phyloP scores from a whole-genome alignment of 2,113 vertebrate genomes.

The Patagioenas fasciata region DNA sequence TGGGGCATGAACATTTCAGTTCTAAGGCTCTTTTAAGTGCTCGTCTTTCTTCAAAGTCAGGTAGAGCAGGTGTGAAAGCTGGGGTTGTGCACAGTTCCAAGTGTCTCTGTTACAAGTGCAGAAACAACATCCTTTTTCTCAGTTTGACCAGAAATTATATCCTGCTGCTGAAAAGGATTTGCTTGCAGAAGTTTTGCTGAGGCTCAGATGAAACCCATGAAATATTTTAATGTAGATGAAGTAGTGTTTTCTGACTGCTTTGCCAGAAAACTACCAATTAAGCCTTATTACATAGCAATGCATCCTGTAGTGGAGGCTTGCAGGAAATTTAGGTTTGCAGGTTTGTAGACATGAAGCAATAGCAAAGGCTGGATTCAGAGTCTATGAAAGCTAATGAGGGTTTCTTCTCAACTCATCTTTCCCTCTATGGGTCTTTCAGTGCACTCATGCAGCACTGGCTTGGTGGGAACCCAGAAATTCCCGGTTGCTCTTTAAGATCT shows the following conservation, averaged over 20 bases:
- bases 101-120: rapidly evolving
- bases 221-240: background rate
- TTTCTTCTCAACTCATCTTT: background rate
- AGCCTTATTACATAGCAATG: background rate
- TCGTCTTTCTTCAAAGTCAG: background rate
- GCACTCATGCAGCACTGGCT: background rate
- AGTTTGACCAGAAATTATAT: background rate
- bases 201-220: background rate
- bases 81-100: background rate
- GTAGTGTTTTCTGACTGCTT: background rate
- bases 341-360: background rate
- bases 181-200: background rate
- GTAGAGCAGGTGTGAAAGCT: background rate
- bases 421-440: background rate
- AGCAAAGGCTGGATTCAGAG: background rate
- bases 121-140: background rate
- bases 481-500: background rate
- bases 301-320: background rate
- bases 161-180: background rate
- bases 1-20: background rate
- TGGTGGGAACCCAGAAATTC: background rate
- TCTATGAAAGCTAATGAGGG: background rate
- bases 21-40: background rate
- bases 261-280: background rate
- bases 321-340: background rate